Percentiles rank a stretch among this genome's conserved stretches.
Conservation (phyloP, 1,140 invertebrate genomes). For the Whitmania pigra region DNA sequence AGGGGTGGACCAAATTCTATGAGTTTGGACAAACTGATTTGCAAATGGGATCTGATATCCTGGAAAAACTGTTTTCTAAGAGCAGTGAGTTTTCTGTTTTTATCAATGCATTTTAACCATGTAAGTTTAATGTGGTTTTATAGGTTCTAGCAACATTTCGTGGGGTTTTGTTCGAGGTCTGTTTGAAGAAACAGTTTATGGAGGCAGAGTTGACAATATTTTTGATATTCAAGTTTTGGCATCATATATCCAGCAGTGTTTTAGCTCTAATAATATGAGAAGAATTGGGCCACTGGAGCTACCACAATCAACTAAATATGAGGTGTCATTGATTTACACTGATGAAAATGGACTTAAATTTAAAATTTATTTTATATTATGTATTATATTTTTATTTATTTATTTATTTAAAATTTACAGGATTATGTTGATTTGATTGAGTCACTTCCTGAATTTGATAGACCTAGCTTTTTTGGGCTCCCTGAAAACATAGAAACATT, state of each 20-base stretch:
- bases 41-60: conserved; percentile 58
- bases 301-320: conserved; percentile 37
- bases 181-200: conserved; percentile 69
- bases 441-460: conserved; percentile 53
- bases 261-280: conserved; percentile 47
- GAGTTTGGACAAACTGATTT: conserved; percentile 77
- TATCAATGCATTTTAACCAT: neutral
- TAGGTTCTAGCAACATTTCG: conserved; percentile 41
- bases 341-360: conserved; percentile 28
- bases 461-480: conserved; percentile 60
- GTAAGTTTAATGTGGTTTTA: neutral
- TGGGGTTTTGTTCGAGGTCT: conserved; percentile 71
- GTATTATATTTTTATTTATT: no score
- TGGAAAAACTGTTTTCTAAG: conserved; percentile 49
- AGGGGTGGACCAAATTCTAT: conserved; percentile 74
- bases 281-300: conserved; percentile 45
- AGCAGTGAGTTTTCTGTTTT: conserved; percentile 25
- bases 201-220: conserved; percentile 68
- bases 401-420: conserved; percentile 40
- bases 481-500: conserved; percentile 67
- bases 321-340: conserved; percentile 46
- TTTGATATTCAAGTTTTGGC: conserved; percentile 62
- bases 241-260: conserved; percentile 62
- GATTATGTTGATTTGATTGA: conserved; percentile 54
- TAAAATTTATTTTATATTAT: no score